Evolutionary conservation across 2,888 invertebrate genomes (phyloP).

Genomic region (Raillietiella orientalis): DNA sequence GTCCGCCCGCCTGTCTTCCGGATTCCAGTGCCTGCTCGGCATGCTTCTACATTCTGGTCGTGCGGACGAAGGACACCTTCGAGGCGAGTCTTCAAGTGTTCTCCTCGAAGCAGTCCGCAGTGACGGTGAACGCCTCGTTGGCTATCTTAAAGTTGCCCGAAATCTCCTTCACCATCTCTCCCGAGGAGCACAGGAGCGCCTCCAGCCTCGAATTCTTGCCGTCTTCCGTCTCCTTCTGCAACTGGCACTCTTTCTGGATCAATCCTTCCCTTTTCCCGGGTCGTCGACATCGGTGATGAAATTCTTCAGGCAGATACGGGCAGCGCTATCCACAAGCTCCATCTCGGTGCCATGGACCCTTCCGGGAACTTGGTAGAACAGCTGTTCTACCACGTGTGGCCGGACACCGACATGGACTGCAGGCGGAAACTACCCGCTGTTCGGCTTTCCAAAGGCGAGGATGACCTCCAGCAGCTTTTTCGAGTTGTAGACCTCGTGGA

Average conservation of each 20-base stretch:
- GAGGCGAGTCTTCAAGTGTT: conserved; percentile 71
- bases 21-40: conserved; percentile 77
- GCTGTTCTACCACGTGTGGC: conserved; percentile 87
- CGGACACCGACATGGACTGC: conserved; percentile 66
- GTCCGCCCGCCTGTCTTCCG: too few species aligned
- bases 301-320: conserved; percentile 86
- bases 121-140: conserved; percentile 62
- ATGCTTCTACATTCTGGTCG: conserved; percentile 78
- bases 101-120: conserved; percentile 93
- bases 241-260: conserved; percentile 47
- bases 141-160: conserved; percentile 38
- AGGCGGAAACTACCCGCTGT: conserved; percentile 96
- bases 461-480: conserved; percentile 81
- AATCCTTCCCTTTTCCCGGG: conserved; percentile 87
- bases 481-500: conserved; percentile 69
- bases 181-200: conserved; percentile 53
- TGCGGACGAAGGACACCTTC: conserved; percentile 77
- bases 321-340: conserved; percentile 84
- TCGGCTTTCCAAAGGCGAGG: conserved; percentile 91
- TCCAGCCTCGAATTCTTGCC: conserved; percentile 17
- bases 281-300: conserved; percentile 70
- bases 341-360: conserved; percentile 57
- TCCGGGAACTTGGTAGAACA: conserved; percentile 76
- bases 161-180: conserved; percentile 46
- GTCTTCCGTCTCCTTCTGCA: conserved; percentile 24